These are phyloP conservation scores for Bucorvus abyssinicus DNA, from an alignment of 2,797 vertebrate genomes.

Conservation along the genomic window DNA sequence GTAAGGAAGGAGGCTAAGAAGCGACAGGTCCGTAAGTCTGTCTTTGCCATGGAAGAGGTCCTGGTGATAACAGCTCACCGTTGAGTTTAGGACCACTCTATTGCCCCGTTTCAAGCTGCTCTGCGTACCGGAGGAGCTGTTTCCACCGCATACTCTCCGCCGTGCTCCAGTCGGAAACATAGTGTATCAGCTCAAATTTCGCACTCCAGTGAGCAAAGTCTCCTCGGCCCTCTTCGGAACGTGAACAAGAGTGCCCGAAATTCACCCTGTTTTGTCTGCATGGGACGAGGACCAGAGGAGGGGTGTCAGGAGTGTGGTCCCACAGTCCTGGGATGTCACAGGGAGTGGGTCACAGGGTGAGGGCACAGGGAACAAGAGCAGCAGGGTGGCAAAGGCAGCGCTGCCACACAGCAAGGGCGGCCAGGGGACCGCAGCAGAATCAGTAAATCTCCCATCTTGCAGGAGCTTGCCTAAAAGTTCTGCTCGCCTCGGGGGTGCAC, in stretches of 20 bases:
- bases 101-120: not conserved
- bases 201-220: not conserved
- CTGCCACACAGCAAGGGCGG: not conserved
- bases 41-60: not conserved
- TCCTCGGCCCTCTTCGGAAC: not conserved
- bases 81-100: not conserved
- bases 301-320: accelerated
- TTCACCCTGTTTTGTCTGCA: not conserved
- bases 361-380: not conserved
- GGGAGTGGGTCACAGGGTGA: accelerated
- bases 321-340: not conserved
- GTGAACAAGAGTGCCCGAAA: accelerated
- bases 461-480: not conserved
- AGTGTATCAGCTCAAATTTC: not conserved
- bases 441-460: not conserved
- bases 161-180: not conserved
- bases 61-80: accelerated
- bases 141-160: not conserved
- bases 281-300: not conserved
- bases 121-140: not conserved
- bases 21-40: not conserved
- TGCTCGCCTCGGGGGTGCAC: accelerated
- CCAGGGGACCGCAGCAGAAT: not conserved
- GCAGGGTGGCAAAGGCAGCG: not conserved
- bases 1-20: not conserved